Conservation (phyloP, 2,888 invertebrate genomes). For the Carterocephalus palaemon region DNA sequence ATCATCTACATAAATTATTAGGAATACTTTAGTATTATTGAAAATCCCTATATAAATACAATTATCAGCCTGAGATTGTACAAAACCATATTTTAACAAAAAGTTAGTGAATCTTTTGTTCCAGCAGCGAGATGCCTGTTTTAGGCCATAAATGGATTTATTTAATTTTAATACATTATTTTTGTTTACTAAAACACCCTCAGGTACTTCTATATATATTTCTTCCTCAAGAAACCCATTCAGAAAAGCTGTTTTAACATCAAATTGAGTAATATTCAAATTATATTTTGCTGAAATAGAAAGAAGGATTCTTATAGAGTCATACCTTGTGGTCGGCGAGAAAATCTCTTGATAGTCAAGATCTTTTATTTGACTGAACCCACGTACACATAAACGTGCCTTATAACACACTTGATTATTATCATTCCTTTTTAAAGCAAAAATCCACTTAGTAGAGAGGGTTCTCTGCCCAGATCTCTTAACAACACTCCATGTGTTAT, state of each 20-base stretch:
- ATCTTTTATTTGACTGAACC: conserved; percentile 29
- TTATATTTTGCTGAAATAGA: conserved; percentile 27
- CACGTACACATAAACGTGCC: conserved; percentile 32
- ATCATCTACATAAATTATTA: conserved; percentile 15
- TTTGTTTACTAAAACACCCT: conserved; percentile 20
- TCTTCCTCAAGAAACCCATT: conserved; percentile 32
- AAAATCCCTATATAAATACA: conserved; percentile 32
- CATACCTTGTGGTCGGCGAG: conserved; percentile 29
- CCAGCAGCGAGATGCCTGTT: conserved; percentile 37
- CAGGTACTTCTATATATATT: conserved; percentile 34
- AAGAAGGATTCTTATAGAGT: conserved; percentile 30
- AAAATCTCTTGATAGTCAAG: conserved; percentile 32
- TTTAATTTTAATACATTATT: conserved; percentile 29
- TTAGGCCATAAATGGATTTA: conserved; percentile 36
- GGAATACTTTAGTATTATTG: conserved; percentile 15
- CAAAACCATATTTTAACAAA: conserved; percentile 29
- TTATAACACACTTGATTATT: conserved; percentile 23
- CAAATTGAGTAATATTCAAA: conserved; percentile 31
- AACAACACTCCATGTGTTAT: conserved; percentile 32
- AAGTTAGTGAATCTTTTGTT: conserved; percentile 31
- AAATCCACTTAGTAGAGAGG: conserved; percentile 35
- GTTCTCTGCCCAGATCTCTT: conserved; percentile 26
- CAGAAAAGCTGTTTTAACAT: too few species aligned
- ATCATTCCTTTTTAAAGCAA: conserved; percentile 30
- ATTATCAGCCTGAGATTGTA: too few species aligned